These are phyloP conservation scores for Leucophenga montana DNA, from an alignment of 2,888 invertebrate genomes.

Conservation along the genomic window DNA sequence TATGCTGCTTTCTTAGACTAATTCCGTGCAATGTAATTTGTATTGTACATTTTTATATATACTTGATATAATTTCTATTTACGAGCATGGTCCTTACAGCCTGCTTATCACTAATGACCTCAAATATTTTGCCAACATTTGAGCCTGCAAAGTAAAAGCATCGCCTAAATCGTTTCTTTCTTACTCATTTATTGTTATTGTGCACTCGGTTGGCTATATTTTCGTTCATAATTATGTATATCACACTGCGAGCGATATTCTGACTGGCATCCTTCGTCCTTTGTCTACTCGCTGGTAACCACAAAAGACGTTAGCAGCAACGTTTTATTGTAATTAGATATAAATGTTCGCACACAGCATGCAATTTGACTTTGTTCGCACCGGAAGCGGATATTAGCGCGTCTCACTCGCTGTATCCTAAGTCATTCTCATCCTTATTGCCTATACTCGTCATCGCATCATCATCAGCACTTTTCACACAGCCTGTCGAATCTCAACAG, in stretches of 20 bases:
- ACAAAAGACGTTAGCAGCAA: slow-evolving; percentile 24
- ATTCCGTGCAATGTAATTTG: neutral
- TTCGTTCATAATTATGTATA: slow-evolving; percentile 2
- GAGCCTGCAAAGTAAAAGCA: neutral
- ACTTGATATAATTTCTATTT: slow-evolving; percentile 4
- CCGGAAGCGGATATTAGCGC: slow-evolving; percentile 21
- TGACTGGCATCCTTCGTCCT: too few relatives aligned
- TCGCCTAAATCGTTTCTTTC: slow-evolving; percentile 6
- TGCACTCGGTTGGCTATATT: slow-evolving; percentile 3
- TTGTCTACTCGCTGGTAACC: neutral
- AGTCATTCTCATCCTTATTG: neutral
- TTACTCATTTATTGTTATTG: slow-evolving; percentile 44
- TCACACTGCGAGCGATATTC: too few relatives aligned
- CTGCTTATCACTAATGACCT: slow-evolving; percentile 10
- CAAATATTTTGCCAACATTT: neutral
- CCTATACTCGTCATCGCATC: neutral
- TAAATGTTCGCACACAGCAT: too few relatives aligned
- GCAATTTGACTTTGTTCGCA: slow-evolving; percentile 25
- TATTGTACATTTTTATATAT: neutral
- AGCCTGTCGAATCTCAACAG: slow-evolving; percentile 10
- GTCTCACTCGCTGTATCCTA: slow-evolving; percentile 45
- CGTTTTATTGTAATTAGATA: slow-evolving; percentile 57
- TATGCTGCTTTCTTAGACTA: neutral
- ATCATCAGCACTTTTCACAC: slow-evolving; percentile 6
- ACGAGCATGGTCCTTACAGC: neutral